Conservation (phyloP, 23 tunicate genomes). For the Phallusia fumigata region DNA sequence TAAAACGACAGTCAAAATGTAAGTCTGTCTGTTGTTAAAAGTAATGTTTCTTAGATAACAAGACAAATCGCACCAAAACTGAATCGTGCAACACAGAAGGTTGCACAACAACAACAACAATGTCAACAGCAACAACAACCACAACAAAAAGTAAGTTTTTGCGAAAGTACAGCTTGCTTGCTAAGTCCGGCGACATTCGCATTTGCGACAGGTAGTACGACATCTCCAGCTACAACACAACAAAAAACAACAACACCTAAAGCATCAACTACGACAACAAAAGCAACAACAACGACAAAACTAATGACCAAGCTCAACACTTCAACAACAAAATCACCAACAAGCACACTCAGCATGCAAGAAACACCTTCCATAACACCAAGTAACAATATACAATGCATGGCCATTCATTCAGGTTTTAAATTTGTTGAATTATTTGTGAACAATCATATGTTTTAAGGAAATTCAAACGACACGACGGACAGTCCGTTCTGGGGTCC, state of each 20-base stretch:
- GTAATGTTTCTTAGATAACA: background rate
- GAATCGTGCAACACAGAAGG: background rate
- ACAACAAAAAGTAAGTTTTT: background rate
- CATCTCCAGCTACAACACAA: slow-evolving; percentile 6
- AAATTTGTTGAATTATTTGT: no score
- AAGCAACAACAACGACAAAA: background rate
- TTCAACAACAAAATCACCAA: background rate
- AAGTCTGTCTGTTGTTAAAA: no score
- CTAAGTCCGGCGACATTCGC: background rate
- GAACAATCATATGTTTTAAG: background rate
- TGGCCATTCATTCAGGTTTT: no score
- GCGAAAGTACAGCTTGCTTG: background rate
- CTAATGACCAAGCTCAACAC: no score
- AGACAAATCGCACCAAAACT: background rate
- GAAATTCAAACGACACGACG: background rate
- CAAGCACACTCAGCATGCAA: background rate
- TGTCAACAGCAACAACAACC: slow-evolving; percentile 6
- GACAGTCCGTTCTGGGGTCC: background rate
- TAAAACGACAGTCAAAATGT: no score
- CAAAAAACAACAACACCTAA: background rate
- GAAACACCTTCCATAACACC: background rate
- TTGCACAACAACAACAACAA: background rate
- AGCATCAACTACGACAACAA: slow-evolving; percentile 8
- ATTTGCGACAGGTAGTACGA: background rate
- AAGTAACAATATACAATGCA: no score